Evolutionary conservation across 2,797 vertebrate species (phyloP).

Genomic region (Coracias cyanogaster): DNA sequence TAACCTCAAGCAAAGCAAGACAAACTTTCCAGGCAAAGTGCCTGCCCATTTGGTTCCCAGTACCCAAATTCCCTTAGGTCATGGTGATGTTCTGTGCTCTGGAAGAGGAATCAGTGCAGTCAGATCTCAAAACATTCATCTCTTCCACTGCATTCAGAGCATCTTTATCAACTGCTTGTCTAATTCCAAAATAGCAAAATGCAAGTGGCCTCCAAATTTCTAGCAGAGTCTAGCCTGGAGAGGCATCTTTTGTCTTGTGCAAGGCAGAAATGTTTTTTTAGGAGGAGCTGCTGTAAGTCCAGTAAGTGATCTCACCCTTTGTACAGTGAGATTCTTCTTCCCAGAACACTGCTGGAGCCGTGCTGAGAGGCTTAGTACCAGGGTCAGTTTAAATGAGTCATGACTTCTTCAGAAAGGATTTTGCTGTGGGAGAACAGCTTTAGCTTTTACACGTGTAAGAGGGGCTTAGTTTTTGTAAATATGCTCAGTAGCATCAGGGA

Average conservation of each 20-base stretch:
- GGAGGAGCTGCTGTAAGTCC: not conserved
- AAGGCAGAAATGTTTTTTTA: not conserved
- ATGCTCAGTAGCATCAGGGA: not conserved
- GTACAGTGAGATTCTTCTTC: not conserved
- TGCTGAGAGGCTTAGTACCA: not conserved
- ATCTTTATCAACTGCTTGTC: not conserved
- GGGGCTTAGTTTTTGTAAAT: not conserved
- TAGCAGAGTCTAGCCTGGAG: not conserved
- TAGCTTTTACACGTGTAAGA: not conserved
- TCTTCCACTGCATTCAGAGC: not conserved
- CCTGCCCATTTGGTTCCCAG: not conserved
- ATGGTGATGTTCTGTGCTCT: not conserved
- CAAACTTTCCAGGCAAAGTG: not conserved
- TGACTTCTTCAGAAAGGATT: not conserved
- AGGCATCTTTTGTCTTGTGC: not conserved
- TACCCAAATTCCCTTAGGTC: not conserved
- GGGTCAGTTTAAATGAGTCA: not conserved
- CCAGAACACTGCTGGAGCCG: not conserved
- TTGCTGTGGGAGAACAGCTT: not conserved
- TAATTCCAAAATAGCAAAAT: not conserved
- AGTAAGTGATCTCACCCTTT: not conserved
- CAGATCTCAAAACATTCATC: not conserved
- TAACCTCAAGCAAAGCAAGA: not conserved
- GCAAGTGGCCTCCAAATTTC: not conserved
- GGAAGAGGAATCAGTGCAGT: not conserved